Percentiles rank a stretch among this genome's conserved stretches.
phyloP scores from a whole-genome alignment of 1,140 invertebrate genomes.

The Hirudo medicinalis region DNA sequence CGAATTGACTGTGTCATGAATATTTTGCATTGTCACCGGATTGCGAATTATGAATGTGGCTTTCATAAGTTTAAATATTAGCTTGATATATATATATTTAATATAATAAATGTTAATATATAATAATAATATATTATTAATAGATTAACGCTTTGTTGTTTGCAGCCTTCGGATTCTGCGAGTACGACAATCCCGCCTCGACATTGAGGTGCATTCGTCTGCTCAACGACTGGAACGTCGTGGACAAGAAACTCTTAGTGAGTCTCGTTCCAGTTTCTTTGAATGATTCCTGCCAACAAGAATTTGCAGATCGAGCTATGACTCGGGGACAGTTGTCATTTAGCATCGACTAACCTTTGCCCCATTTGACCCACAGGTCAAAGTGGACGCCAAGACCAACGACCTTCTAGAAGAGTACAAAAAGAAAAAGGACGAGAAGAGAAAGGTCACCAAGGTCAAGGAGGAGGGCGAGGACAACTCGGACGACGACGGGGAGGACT shows the following conservation, averaged over 20 bases:
- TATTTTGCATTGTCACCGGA: too few relatives aligned
- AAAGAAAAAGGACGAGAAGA: slow-evolving; percentile 29
- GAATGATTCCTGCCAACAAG: too few relatives aligned
- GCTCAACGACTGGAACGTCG: slow-evolving; percentile 82
- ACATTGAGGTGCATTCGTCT: slow-evolving; percentile 82
- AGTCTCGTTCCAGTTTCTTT: slow-evolving; percentile 24
- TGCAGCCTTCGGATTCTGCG: slow-evolving; percentile 91
- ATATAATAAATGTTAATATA: too few relatives aligned
- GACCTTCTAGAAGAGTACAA: slow-evolving; percentile 78
- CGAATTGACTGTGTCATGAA: too few relatives aligned
- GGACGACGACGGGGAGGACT: slow-evolving; percentile 30
- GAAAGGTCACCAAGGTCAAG: slow-evolving; percentile 37
- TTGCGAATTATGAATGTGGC: not conserved
- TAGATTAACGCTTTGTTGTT: too few relatives aligned
- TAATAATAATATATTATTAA: too few relatives aligned
- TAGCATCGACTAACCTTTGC: too few relatives aligned
- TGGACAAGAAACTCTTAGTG: slow-evolving; percentile 77
- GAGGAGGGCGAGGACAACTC: slow-evolving; percentile 25
- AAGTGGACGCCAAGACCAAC: slow-evolving; percentile 96
- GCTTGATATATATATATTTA: too few relatives aligned
- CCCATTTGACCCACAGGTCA: slow-evolving; percentile 44
- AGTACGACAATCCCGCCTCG: slow-evolving; percentile 82
- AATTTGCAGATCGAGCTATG: too few relatives aligned
- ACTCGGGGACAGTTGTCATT: too few relatives aligned
- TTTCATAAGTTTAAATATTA: too few relatives aligned